phyloP scores from a whole-genome alignment of 1,140 invertebrate genomes.

The Rhysida immarginata region DNA sequence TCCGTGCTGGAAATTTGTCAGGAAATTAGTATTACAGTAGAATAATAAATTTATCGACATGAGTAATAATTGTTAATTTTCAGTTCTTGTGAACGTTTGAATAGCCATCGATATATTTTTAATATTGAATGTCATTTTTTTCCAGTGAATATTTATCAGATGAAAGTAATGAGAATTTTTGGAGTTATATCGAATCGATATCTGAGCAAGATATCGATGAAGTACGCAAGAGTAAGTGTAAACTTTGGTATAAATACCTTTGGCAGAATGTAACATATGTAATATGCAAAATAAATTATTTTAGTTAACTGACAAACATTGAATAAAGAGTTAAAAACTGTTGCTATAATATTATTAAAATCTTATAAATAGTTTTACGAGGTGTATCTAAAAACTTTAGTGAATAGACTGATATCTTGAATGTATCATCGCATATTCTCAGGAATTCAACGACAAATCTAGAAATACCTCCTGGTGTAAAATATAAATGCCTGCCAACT shows the following conservation, averaged over 20 bases:
- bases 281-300: too few species aligned
- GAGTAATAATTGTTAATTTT: background rate
- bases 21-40: background rate
- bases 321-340: background rate
- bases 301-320: background rate
- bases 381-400: too few species aligned
- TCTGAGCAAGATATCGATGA: constrained; percentile 18
- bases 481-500: too few species aligned
- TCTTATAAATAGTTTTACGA: too few species aligned
- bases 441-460: too few species aligned
- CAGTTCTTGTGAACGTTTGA: background rate
- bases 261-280: too few species aligned
- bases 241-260: too few species aligned
- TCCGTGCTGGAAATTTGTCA: constrained; percentile 1
- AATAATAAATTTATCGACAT: background rate
- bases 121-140: too few species aligned
- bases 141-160: constrained; percentile 33
- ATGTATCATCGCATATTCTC: too few species aligned
- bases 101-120: constrained; percentile 12
- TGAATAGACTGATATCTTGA: too few species aligned
- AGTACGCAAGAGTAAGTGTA: constrained; percentile 15
- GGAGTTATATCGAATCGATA: constrained; percentile 28
- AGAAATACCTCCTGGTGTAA: too few species aligned
- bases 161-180: constrained; percentile 31
- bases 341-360: background rate